Conservation (phyloP, 2,113 vertebrate species). For the Psammodynastes pulverulentus region DNA sequence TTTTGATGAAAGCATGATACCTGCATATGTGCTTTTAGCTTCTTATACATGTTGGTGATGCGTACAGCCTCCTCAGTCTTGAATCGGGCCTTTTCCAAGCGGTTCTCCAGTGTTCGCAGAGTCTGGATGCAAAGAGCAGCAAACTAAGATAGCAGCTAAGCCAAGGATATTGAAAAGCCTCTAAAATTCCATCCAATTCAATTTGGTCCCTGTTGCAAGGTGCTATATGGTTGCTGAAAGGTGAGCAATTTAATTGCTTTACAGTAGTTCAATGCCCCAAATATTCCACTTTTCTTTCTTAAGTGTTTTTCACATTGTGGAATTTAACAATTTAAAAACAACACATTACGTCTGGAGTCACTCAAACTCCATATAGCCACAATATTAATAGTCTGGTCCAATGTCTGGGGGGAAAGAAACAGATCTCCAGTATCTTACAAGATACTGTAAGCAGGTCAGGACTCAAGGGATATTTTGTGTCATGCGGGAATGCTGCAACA, state of each 20-base stretch:
- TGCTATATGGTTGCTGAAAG: background rate
- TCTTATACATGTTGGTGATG: slow-evolving; percentile 74
- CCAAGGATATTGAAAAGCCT: no score
- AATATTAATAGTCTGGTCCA: background rate
- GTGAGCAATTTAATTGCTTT: background rate
- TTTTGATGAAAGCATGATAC: slow-evolving; percentile 48
- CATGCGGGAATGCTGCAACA: background rate
- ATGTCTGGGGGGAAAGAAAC: background rate
- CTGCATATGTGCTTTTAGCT: slow-evolving; percentile 79
- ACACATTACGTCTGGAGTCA: background rate
- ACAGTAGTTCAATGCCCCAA: background rate
- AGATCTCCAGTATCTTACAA: background rate
- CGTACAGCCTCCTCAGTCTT: slow-evolving; percentile 78
- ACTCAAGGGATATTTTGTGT: background rate
- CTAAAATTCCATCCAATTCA: background rate
- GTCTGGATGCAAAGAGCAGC: slow-evolving; percentile 58
- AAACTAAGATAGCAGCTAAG: background rate
- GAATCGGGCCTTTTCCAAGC: slow-evolving; percentile 80
- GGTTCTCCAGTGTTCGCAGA: slow-evolving; percentile 78
- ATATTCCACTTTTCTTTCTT: background rate
- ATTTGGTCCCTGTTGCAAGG: background rate
- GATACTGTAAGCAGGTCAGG: background rate
- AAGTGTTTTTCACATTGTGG: background rate
- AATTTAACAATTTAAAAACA: background rate
- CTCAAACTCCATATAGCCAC: background rate